phyloP scores from a whole-genome alignment of 2,888 invertebrate genomes.

The Pseudolycoriella hygida region DNA sequence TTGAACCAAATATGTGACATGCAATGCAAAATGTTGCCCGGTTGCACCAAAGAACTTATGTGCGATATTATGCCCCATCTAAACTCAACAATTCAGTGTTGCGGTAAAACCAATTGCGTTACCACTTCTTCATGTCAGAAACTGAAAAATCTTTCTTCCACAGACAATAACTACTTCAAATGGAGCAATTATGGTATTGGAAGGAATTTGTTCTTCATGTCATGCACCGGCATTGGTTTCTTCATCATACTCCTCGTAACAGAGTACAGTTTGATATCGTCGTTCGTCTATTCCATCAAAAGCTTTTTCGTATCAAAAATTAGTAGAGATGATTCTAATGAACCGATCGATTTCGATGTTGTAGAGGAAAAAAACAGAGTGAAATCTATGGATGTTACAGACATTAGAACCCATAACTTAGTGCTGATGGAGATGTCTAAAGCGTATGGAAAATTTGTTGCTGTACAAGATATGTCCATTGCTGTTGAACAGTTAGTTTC shows the following conservation, averaged over 20 bases:
- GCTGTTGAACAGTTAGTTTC: conserved; percentile 25
- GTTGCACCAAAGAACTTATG: conserved; percentile 13
- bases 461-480: conserved; percentile 59
- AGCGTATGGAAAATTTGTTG: conserved; percentile 52
- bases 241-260: neutral
- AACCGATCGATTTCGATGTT: conserved; percentile 36
- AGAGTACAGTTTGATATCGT: neutral
- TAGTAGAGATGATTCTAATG: neutral
- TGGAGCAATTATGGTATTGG: neutral
- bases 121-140: no score
- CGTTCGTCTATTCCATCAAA: neutral
- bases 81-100: no score
- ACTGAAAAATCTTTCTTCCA: no score
- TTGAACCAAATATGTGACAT: neutral
- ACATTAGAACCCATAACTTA: conserved; percentile 32
- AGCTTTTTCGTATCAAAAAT: neutral
- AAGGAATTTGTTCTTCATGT: neutral
- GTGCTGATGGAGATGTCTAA: conserved; percentile 52
- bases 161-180: neutral
- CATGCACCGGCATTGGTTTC: neutral
- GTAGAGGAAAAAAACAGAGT: conserved; percentile 34
- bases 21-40: conserved; percentile 10
- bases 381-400: conserved; percentile 21
- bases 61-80: neutral
- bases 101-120: no score